Percentiles rank a stretch among this genome's conserved stretches.
phyloP scores from a whole-genome alignment of 2,797 vertebrate genomes.

The Craterocephalus amniculus region DNA sequence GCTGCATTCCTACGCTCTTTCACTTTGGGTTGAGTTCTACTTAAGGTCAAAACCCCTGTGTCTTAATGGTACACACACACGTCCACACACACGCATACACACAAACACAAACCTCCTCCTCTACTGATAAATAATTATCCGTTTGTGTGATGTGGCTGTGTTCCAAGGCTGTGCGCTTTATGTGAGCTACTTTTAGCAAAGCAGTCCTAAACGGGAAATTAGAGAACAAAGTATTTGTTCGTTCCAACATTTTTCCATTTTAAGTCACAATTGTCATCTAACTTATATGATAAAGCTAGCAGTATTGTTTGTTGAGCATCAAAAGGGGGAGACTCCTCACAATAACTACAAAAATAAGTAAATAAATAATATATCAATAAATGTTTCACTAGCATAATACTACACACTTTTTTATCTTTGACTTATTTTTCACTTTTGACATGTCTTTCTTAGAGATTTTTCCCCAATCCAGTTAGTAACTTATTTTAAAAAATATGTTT shows the following conservation, averaged over 20 bases:
- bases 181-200: conserved; percentile 46
- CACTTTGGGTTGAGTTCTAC: conserved; percentile 54
- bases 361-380: neutral
- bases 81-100: conserved; percentile 26
- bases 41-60: conserved; percentile 68
- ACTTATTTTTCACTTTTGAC: neutral
- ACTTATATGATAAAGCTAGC: neutral
- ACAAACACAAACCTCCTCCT: conserved; percentile 23
- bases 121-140: conserved; percentile 72
- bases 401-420: neutral
- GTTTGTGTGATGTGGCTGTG: conserved; percentile 70
- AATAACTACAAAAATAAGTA: neutral
- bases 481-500: conserved; percentile 31
- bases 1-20: conserved; percentile 66
- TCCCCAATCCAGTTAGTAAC: conserved; percentile 10
- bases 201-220: conserved; percentile 31
- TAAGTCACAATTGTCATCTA: neutral
- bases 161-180: conserved; percentile 61
- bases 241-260: conserved; percentile 20
- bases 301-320: neutral
- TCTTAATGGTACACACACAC: conserved; percentile 32
- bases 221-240: neutral
- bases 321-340: neutral
- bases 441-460: neutral
- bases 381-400: neutral